Evolutionary conservation across 2,113 vertebrate genomes (phyloP).

Genomic region (Chitala chitala): DNA sequence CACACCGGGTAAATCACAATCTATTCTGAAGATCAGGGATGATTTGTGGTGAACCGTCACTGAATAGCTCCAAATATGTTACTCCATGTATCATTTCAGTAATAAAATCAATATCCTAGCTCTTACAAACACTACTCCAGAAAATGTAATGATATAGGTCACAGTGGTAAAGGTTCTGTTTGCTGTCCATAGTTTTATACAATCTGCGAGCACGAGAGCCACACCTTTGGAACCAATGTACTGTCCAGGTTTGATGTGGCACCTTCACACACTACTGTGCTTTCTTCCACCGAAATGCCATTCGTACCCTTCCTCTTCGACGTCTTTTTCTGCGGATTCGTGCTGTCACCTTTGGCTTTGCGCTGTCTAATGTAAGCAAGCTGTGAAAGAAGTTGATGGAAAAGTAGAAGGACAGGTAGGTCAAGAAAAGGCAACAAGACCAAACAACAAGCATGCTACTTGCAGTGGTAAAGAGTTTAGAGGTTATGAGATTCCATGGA

Average conservation of each 20-base stretch:
- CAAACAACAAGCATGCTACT: conserved; percentile 56
- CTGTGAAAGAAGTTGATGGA: conserved; percentile 65
- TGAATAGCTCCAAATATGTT: no score
- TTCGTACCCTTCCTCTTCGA: conserved; percentile 64
- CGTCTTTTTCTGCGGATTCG: conserved; percentile 63
- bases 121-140: no score
- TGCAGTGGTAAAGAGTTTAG: no score
- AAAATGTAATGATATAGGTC: not conserved
- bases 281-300: conserved; percentile 49
- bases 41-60: no score
- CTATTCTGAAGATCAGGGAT: no score
- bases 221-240: conserved; percentile 40
- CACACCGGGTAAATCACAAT: no score
- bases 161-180: not conserved
- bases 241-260: conserved; percentile 19
- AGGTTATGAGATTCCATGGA: not conserved
- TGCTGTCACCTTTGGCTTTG: conserved; percentile 58
- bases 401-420: conserved; percentile 60
- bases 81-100: no score
- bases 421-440: conserved; percentile 60
- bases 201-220: not conserved
- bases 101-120: no score
- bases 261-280: conserved; percentile 39
- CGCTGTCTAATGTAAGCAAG: conserved; percentile 65
- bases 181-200: not conserved